These are phyloP conservation scores for Homalodisca vitripennis DNA, from an alignment of 1,140 invertebrate genomes.

Conservation along the genomic window DNA sequence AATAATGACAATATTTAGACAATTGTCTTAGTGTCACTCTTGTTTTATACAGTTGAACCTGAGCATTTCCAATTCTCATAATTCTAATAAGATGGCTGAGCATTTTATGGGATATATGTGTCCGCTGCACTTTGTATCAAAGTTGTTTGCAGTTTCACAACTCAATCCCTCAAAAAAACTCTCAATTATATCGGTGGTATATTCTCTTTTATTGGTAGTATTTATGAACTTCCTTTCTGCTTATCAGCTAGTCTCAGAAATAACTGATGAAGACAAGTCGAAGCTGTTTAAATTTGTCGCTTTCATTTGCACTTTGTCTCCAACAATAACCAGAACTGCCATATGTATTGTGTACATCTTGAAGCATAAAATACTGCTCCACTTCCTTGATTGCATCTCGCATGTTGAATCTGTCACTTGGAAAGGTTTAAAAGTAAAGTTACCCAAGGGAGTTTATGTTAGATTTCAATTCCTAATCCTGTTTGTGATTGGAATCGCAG, in stretches of 20 bases:
- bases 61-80: neutral
- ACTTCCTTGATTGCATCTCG: neutral
- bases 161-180: neutral
- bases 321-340: neutral
- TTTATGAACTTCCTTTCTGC: neutral
- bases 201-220: neutral
- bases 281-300: slow-evolving; percentile 16
- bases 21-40: neutral
- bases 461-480: neutral
- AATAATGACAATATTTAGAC: neutral
- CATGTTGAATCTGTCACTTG: neutral
- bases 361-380: neutral
- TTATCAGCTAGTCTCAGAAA: neutral
- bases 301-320: neutral
- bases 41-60: neutral
- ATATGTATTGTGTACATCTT: neutral
- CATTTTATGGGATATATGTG: neutral
- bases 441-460: neutral
- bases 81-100: neutral
- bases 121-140: neutral
- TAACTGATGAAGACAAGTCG: neutral
- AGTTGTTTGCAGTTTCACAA: neutral
- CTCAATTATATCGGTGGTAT: neutral
- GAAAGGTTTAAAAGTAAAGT: neutral
- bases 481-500: neutral